These are phyloP conservation scores for Lapara coniferarum DNA, from an alignment of 2,888 invertebrate species.

Conservation along the genomic window DNA sequence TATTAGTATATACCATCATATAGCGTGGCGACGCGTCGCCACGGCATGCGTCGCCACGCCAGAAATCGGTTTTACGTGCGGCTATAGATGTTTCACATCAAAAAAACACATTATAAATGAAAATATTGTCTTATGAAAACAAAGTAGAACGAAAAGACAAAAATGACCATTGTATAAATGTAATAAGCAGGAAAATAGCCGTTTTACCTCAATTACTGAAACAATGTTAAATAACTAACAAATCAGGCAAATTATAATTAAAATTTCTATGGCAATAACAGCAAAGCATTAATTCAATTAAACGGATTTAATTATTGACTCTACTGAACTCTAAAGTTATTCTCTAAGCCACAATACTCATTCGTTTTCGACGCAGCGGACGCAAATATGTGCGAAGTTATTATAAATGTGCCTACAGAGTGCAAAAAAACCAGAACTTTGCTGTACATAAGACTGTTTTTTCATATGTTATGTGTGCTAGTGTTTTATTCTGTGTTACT, in stretches of 20 bases:
- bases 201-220: not conserved
- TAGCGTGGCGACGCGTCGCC: too few species aligned
- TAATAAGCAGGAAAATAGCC: not conserved
- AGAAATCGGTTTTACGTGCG: too few species aligned
- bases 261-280: not conserved
- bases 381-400: slow-evolving; percentile 44
- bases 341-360: slow-evolving; percentile 15
- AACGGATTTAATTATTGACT: not conserved
- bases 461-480: slow-evolving; percentile 30
- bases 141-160: not conserved
- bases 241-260: not conserved
- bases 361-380: slow-evolving; percentile 14
- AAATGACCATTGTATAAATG: not conserved
- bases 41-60: too few species aligned
- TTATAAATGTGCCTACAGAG: slow-evolving; percentile 31
- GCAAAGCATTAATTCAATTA: not conserved
- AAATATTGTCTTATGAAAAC: slow-evolving; percentile 32
- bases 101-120: slow-evolving; percentile 31
- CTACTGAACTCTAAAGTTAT: slow-evolving; percentile 13
- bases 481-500: slow-evolving; percentile 31
- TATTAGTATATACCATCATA: too few species aligned
- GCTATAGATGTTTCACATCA: too few species aligned
- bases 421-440: slow-evolving; percentile 12
- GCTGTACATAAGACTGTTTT: slow-evolving; percentile 32
- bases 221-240: not conserved